A percentile compares a stretch with the other conserved stretches of the same genome.
phyloP scores from a whole-genome alignment of 2,797 vertebrate genomes.

The Takifugu rubripes region DNA sequence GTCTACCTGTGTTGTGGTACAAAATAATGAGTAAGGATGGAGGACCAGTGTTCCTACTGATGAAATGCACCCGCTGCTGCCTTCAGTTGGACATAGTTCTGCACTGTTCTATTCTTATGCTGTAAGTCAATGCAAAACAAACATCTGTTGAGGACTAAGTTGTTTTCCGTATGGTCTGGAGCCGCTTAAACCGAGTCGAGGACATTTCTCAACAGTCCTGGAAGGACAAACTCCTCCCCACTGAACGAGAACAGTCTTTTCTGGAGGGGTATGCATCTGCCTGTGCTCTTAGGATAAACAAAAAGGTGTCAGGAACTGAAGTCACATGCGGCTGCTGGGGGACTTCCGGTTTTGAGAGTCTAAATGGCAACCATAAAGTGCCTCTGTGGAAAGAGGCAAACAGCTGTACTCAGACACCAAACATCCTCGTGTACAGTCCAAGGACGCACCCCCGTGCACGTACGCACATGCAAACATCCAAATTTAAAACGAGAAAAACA shows the following conservation, averaged over 20 bases:
- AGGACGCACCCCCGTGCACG: neutral
- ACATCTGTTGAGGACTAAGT: conserved; percentile 77
- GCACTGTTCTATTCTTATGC: conserved; percentile 72
- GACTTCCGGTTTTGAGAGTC: conserved; percentile 65
- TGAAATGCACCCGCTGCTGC: conserved; percentile 50
- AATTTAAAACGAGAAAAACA: neutral
- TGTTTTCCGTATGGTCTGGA: conserved; percentile 74
- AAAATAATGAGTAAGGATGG: conserved; percentile 22
- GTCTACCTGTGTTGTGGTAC: neutral
- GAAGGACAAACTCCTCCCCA: conserved; percentile 67
- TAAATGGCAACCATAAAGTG: conserved; percentile 59
- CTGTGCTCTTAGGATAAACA: conserved; percentile 73
- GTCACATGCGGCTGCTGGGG: conserved; percentile 70
- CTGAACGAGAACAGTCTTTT: conserved; percentile 65
- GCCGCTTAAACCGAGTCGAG: conserved; percentile 65
- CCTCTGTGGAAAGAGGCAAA: conserved; percentile 56
- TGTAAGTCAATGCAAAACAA: conserved; percentile 70
- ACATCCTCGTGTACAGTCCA: conserved; percentile 26
- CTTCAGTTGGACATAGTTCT: conserved; percentile 58
- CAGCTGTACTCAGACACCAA: conserved; percentile 59
- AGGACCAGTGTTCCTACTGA: conserved; percentile 39
- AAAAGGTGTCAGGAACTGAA: conserved; percentile 66
- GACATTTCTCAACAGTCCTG: conserved; percentile 69
- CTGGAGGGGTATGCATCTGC: conserved; percentile 61
- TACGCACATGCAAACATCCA: conserved; percentile 5